Conservation (phyloP, 2,113 vertebrate genomes). For the Sarotherodon lohbergeri region DNA sequence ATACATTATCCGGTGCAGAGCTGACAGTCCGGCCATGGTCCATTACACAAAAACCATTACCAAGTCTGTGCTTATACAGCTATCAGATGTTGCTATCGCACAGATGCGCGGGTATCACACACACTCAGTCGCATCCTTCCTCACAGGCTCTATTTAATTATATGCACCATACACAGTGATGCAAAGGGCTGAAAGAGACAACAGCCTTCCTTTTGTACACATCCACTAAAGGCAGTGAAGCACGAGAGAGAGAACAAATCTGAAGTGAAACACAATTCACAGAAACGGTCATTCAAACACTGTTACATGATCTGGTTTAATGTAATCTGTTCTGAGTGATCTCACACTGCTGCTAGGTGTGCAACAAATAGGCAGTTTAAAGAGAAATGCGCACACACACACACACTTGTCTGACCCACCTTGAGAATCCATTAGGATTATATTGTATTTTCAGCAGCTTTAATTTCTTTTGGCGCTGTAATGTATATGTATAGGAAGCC, state of each 20-base stretch:
- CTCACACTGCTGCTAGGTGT: background rate
- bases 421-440: background rate
- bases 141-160: background rate
- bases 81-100: constrained; percentile 1
- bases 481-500: background rate
- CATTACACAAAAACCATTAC: constrained; percentile 48
- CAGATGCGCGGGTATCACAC: background rate
- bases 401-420: background rate
- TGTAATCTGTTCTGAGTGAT: background rate
- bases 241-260: background rate
- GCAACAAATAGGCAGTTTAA: background rate
- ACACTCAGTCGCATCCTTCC: background rate
- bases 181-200: background rate
- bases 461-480: background rate
- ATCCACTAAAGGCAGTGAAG: background rate
- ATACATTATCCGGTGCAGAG: constrained; percentile 31
- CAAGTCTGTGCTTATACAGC: background rate
- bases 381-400: background rate
- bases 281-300: background rate
- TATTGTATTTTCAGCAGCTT: constrained; percentile 9
- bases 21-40: constrained; percentile 8
- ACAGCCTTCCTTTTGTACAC: background rate
- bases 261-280: background rate
- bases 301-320: background rate
- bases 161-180: background rate